Evolutionary conservation across 2,797 vertebrate genomes (phyloP), one percentile per base, ranked within the genome.

Genomic region (Sebastes jordani): DNA sequence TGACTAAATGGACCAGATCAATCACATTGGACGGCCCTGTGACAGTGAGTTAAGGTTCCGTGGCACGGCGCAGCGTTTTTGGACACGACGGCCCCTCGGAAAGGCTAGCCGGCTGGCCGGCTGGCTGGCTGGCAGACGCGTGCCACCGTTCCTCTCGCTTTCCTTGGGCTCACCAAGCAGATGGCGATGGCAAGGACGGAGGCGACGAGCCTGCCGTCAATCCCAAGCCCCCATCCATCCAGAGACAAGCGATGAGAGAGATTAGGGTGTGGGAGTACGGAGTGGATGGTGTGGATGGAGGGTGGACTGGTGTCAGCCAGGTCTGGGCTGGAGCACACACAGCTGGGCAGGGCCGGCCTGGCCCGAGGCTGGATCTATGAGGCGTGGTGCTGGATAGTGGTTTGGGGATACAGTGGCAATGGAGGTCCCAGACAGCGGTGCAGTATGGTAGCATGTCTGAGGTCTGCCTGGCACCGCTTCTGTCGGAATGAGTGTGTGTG

Each of bases 1-100:
- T 67, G 86, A 88, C 95, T 96, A 96, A 96, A 96, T 96, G 95
- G 95, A 95, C 93, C 93, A 95, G 95, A 96, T 96, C 96, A 95
- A 96, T 96, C 96, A 96, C 93, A 74, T 85, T 88, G 90, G 93
- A 95, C 92, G 93, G 91, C 93, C 84, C 89, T 85, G 91, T 93
- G 95, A 96, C 96, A 96, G 92, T 95, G 96, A 96, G 95, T 95
- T 96, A 95, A 95, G 93, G 92, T 90, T 91, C 92, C 70, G 80
- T 72, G 93, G 92, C 93, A 89, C 91, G 92, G 93, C 92, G 42
- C 94, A 87, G 92, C 71, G 91, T 93, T 94, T 93, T 92, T 93
- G 91, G 95, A 94, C 88, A 88, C 90, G 65, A 54, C 84, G 82
- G 92, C 91, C 93, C 46, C 93, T 93, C 88, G 22, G 87, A 87